Evolutionary conservation across 2,888 invertebrate genomes (phyloP).

Genomic region (Psococerastis gibbosa): DNA sequence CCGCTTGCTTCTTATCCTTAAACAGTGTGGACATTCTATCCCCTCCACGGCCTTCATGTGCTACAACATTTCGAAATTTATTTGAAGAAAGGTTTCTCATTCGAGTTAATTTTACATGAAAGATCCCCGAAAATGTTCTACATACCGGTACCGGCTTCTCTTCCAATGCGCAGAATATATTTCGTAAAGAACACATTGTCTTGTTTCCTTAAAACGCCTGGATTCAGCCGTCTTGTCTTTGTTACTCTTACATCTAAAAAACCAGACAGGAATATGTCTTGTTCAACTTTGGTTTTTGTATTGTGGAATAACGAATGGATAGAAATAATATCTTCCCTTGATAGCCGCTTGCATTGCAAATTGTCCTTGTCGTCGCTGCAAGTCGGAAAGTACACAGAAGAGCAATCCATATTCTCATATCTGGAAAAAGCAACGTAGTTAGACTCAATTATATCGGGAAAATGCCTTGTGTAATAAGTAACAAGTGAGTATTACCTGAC

Average conservation of each 20-base stretch:
- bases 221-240: neutral
- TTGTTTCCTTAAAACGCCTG: slow-evolving; percentile 3
- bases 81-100: slow-evolving; percentile 5
- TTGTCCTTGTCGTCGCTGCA: slow-evolving; percentile 10
- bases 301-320: slow-evolving; percentile 10
- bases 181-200: slow-evolving; percentile 6
- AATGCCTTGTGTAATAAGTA: no score
- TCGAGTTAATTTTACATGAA: slow-evolving; percentile 11
- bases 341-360: slow-evolving; percentile 2
- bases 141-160: slow-evolving; percentile 12
- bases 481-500: no score
- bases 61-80: slow-evolving; percentile 3
- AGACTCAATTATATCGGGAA: no score
- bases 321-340: slow-evolving; percentile 10
- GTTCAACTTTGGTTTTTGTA: slow-evolving; percentile 12
- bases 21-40: slow-evolving; percentile 10
- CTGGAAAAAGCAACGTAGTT: no score
- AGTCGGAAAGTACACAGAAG: slow-evolving; percentile 5
- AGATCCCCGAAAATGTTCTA: slow-evolving; percentile 11
- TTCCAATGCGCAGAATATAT: slow-evolving; percentile 5
- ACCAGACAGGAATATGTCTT: slow-evolving; percentile 13
- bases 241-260: slow-evolving; percentile 6
- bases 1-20: slow-evolving; percentile 10
- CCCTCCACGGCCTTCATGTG: slow-evolving; percentile 11
- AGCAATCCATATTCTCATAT: neutral